Evolutionary conservation across 2,888 invertebrate genomes (phyloP), one percentile per base, ranked within the genome.

Genomic region (Heliconius cydno): DNA sequence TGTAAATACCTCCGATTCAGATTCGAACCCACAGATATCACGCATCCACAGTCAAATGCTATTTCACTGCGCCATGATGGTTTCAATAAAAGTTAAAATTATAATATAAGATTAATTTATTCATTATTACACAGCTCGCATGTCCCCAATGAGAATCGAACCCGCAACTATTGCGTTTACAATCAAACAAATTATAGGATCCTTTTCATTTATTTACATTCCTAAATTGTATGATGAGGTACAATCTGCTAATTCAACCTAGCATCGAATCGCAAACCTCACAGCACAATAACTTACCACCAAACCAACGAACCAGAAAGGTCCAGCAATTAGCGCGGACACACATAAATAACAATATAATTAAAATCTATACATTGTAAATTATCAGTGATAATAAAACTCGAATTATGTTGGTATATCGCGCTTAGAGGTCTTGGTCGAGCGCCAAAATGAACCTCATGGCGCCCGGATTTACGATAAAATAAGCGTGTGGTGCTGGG

Each of bases 351-450:
- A 30, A 60, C 73, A 66, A 68, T 74, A 74, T 63, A 79, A 79
- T 68, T 79, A 68, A 79, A 81, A 79, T 79, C 67, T 73, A 78
- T 78, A 52, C 60, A 46, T 78, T 80, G 67, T 81, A 76, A 81
- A 78, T 81, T 81, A 81, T 70, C 63, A 68, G 57, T 57, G 38
- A 68, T 80, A 76, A 81, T 81, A 81, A 81, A 81, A 80, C 78
- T 63, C 73, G 73, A 81, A 80, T 81, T 78, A 80, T 76, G 77
- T 73, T 60, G 60, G 73, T 68, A 70, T 80, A 77, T 79, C 70
- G 79, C 79, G 75, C 63, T 78, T 76, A 76, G 72, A 78, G 70
- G 41, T 63, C 41, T 77, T 79, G 81, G 81, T 75, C 46, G n/a
- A 41, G 46, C 19, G 81, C 79, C 79, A 81, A 34, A 77, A 79